Conservation (phyloP, 1,140 invertebrate genomes). For the Batillaria attramentaria region DNA sequence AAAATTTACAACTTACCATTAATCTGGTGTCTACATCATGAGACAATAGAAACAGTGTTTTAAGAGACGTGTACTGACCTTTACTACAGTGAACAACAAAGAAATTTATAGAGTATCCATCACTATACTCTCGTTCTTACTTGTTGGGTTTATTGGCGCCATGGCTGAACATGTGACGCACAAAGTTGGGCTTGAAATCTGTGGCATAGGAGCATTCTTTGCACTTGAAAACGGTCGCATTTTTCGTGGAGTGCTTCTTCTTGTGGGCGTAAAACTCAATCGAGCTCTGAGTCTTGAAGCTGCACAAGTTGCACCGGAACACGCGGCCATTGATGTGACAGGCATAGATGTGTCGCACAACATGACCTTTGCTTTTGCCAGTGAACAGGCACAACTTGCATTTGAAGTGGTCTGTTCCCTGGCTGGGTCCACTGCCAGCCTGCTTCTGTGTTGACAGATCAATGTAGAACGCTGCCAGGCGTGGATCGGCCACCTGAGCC, state of each 20-base stretch:
- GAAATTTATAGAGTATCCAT: neutral
- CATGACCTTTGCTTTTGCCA: slow-evolving; percentile 51
- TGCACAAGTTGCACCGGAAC: slow-evolving; percentile 90
- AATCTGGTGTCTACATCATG: too few species aligned
- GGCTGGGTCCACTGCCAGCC: neutral
- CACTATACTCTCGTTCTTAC: slow-evolving; percentile 12
- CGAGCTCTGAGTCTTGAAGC: slow-evolving; percentile 91
- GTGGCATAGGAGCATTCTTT: slow-evolving; percentile 93
- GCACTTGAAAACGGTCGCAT: slow-evolving; percentile 80
- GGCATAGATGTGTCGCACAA: slow-evolving; percentile 73
- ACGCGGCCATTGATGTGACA: slow-evolving; percentile 75
- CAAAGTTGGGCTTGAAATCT: slow-evolving; percentile 93
- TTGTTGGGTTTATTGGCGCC: slow-evolving; percentile 29
- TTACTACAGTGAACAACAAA: too few species aligned
- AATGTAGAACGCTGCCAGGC: slow-evolving; percentile 14
- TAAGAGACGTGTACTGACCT: too few species aligned
- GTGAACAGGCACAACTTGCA: slow-evolving; percentile 62
- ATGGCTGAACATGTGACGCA: slow-evolving; percentile 93
- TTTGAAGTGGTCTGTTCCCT: slow-evolving; percentile 41
- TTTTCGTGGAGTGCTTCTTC: slow-evolving; percentile 94
- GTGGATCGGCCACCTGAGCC: slow-evolving; percentile 19
- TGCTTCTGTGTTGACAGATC: neutral
- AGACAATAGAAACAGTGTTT: too few species aligned
- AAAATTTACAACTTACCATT: too few species aligned
- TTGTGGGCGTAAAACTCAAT: slow-evolving; percentile 78